Percentiles rank a stretch among this genome's conserved stretches.
These are phyloP conservation scores for Diadema setosum DNA, from an alignment of 35 echinoderm and acorn worm genomes.

Conservation along the genomic window DNA sequence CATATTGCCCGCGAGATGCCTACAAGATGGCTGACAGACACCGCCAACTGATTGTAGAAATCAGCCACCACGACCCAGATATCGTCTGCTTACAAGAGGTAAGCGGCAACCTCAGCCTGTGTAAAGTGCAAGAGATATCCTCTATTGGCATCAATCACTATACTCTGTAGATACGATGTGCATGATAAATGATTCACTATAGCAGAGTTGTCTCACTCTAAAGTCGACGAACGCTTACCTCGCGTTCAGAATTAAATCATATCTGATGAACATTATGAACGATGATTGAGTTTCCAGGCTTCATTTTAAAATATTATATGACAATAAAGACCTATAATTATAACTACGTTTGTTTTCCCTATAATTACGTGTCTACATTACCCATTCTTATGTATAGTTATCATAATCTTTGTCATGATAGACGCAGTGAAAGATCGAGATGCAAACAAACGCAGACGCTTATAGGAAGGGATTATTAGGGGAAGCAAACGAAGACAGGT, in stretches of 20 bases:
- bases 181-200: background rate
- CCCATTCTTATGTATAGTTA: too few species aligned
- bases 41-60: background rate
- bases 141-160: background rate
- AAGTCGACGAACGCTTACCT: background rate
- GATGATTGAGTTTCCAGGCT: background rate
- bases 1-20: constrained; percentile 36
- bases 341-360: too few species aligned
- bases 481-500: too few species aligned
- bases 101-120: background rate
- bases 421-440: too few species aligned
- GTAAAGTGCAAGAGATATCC: background rate
- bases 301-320: too few species aligned
- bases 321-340: too few species aligned
- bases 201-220: background rate
- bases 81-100: constrained; percentile 64
- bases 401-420: too few species aligned
- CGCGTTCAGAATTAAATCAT: background rate
- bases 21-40: constrained; percentile 49
- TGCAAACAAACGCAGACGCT: too few species aligned
- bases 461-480: too few species aligned
- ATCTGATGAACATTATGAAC: background rate
- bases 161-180: background rate
- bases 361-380: too few species aligned
- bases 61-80: constrained; percentile 7